Evolutionary conservation across 2,888 invertebrate genomes (phyloP).

Genomic region (Andrena marginata): DNA sequence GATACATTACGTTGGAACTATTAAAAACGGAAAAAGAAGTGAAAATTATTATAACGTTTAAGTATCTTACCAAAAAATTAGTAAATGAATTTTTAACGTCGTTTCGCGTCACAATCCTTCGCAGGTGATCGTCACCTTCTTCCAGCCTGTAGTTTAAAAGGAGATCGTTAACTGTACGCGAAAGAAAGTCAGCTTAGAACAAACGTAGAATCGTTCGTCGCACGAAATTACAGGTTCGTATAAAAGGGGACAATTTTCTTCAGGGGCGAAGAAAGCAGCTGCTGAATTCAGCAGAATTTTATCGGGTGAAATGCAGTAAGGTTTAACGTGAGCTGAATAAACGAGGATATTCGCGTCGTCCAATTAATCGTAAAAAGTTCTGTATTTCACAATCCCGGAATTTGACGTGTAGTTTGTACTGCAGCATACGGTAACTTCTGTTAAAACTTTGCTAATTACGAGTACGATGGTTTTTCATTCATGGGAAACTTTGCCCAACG

Average conservation of each 20-base stretch:
- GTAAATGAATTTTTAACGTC: not conserved
- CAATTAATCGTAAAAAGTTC: slow-evolving; percentile 18
- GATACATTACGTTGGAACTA: too few species aligned
- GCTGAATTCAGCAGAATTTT: not conserved
- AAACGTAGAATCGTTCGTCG: slow-evolving; percentile 1
- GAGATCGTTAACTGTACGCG: too few species aligned
- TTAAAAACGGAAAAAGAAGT: too few species aligned
- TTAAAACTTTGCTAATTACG: slow-evolving; percentile 21
- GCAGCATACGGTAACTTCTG: not conserved
- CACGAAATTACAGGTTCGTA: not conserved
- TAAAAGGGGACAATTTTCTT: not conserved
- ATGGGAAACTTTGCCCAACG: not conserved
- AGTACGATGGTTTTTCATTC: slow-evolving; percentile 1
- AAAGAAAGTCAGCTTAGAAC: not conserved
- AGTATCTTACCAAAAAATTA: too few species aligned
- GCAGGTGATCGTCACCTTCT: not conserved
- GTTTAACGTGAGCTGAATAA: not conserved
- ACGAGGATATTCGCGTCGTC: slow-evolving; percentile 5
- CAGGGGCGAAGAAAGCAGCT: not conserved
- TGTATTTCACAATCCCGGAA: slow-evolving; percentile 8
- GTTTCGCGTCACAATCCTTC: not conserved
- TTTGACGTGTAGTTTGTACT: not conserved
- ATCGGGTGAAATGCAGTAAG: not conserved
- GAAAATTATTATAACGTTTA: too few species aligned
- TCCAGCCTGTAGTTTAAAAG: not conserved